Percentiles rank a stretch among this genome's conserved stretches.
These are phyloP conservation scores for Automeris io DNA, from an alignment of 2,888 invertebrate genomes.

Conservation along the genomic window DNA sequence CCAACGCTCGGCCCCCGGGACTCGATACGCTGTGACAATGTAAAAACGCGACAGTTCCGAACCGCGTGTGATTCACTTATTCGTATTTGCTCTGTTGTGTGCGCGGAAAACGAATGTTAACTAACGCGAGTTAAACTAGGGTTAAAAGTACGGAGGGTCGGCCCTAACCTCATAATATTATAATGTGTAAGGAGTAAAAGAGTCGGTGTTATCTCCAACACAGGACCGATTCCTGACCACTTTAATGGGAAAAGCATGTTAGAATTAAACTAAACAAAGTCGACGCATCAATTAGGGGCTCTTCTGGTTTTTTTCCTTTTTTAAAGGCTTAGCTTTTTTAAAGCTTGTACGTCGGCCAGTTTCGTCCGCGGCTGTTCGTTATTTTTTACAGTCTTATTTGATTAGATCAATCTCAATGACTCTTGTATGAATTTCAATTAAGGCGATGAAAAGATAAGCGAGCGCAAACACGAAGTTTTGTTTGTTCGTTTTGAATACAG, in stretches of 20 bases:
- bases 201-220: constrained; percentile 69
- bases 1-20: constrained; percentile 63
- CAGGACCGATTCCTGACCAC: constrained; percentile 71
- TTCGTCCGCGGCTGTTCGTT: constrained; percentile 54
- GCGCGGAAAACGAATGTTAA: constrained; percentile 34
- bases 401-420: constrained; percentile 72
- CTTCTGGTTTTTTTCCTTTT: constrained; percentile 50
- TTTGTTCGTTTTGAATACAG: constrained; percentile 7
- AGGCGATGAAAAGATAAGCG: constrained; percentile 61
- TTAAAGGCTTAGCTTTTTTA: constrained; percentile 68
- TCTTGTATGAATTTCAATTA: constrained; percentile 71
- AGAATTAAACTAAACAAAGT: constrained; percentile 78
- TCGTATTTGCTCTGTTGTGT: constrained; percentile 60
- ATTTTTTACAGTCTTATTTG: constrained; percentile 69
- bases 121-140: constrained; percentile 55
- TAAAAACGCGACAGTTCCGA: constrained; percentile 60
- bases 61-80: constrained; percentile 58
- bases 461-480: constrained; percentile 34
- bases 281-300: constrained; percentile 77
- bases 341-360: constrained; percentile 65
- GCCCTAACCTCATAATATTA: constrained; percentile 65
- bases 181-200: constrained; percentile 75
- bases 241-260: constrained; percentile 78
- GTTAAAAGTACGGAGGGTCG: constrained; percentile 49
- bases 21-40: constrained; percentile 64